Evolutionary conservation across 2,797 vertebrate species (phyloP), one percentile per base, ranked within the genome.

Genomic region (Odontamblyopus lacepedii): DNA sequence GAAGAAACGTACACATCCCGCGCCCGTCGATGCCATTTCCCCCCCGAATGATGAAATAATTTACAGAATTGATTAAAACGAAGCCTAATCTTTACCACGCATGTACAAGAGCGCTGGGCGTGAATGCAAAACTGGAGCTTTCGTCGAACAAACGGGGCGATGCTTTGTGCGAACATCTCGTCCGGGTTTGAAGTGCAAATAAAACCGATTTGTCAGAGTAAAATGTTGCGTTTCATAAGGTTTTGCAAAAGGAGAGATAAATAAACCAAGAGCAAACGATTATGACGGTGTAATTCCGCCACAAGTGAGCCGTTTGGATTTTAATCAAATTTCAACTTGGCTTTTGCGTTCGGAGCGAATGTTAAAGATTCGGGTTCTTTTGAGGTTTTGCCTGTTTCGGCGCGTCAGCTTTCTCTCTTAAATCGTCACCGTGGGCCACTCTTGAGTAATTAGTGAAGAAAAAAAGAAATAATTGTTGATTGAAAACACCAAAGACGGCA

Each of bases 41-140:
- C 76, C 63, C 79, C 73, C 56, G 76, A 85, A 83, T 80, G 85
- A 83, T 86, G 82, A 89, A 91, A 90, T 91, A 73, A 92, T 91
- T 90, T 76, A 88, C 78, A 79, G 79, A 78, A 86, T 83, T 84
- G 81, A 91, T 88, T 73, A 71, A 79, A 81, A 88, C 78, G 81
- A 89, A 88, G 85, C 78, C 83, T 90, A 83, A 87, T 84, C 83
- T 88, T 87, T 81, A 89, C 0, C 2, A 69, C 69, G 69, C 71
- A 60, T 51, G 68, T 78, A 75, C 66, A 13, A 12, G 44, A 16
- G 5, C 73, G 78, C 69, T 62, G 83, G 70, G 78, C 82, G 55
- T 77, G 78, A 84, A 88, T 74, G 80, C 69, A 11, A 78, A 83
- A 64, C n/a, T 1, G 7, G 63, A 26, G 5, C 60, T 30, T 35